Evolutionary conservation across 1,140 invertebrate species (phyloP), one percentile per base, ranked within the genome.

Genomic region (Sinella curviseta): DNA sequence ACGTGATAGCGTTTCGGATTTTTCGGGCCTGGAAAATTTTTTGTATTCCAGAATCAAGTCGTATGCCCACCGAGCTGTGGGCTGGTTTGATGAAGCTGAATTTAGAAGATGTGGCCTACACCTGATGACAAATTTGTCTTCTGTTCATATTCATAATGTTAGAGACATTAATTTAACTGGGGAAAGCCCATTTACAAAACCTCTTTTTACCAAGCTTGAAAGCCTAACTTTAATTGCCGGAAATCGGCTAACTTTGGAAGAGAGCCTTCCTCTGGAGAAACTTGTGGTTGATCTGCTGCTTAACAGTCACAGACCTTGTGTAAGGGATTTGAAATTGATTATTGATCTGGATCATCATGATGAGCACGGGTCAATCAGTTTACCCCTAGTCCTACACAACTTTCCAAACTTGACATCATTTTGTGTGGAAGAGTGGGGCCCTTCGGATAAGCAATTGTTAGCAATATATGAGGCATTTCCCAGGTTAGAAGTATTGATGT

Each of bases 71-170:
- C 3, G 65, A 33, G 65, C 65, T 2, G 65, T 70, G 2, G 65
- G 65, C 12, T 70, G 65, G 65, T 70, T 70, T 70, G 65, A 70
- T 33, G 65, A 70, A 14, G 31, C 65, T 33, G 65, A 70, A n/a
- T 70, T 70, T 33, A 14, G 12, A 30, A 30, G 24, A 30, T 70
- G 8, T 16, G 65, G 65, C 30, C 31, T 70, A 4, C 24, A 24
- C 4, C 30, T 70, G 12, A 70, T 70, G 65, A 70, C 28, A 33
- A 70, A 70, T 33, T 33, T 70, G 31, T 31, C 65, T 1, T 31
- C 65, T 4, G 31, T 70, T 70, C 65, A 70, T 70, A 70, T 70
- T 70, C 65, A 70, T 30, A 70, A 70, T 24, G 31, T 30, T 2
- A 30, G 65, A 14, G 65, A 70, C 31, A 33, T 70, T 33, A 70